Percentiles rank a stretch among this genome's conserved stretches.
phyloP scores from a whole-genome alignment of 2,888 invertebrate genomes.

The Parapristionchus giblindavisi region DNA sequence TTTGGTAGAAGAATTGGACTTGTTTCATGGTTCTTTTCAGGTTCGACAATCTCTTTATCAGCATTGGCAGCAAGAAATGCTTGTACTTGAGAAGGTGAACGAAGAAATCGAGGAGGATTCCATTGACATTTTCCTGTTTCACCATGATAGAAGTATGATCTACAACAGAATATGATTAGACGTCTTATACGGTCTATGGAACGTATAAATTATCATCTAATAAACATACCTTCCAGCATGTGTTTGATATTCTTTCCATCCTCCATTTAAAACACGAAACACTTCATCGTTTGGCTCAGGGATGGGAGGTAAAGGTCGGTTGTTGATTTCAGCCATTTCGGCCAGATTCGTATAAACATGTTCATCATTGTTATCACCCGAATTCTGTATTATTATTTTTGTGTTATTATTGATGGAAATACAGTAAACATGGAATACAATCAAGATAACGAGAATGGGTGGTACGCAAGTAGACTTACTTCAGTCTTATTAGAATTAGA shows the following conservation, averaged over 20 bases:
- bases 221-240: constrained; percentile 24
- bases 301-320: constrained; percentile 37
- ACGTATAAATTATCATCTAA: neutral
- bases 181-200: neutral
- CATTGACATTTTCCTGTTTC: constrained; percentile 63
- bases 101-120: constrained; percentile 61
- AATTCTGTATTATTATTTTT: neutral
- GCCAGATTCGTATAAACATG: constrained; percentile 64
- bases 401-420: neutral
- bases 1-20: constrained; percentile 30
- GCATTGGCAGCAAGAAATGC: constrained; percentile 32
- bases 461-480: neutral
- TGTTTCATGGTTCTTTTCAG: constrained; percentile 1
- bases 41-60: constrained; percentile 1
- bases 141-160: constrained; percentile 58
- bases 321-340: constrained; percentile 60
- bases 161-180: constrained; percentile 16
- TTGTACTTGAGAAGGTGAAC: constrained; percentile 54
- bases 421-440: neutral
- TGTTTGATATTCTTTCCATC: constrained; percentile 35
- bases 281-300: constrained; percentile 21
- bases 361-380: constrained; percentile 40
- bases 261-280: constrained; percentile 30
- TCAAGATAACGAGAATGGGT: neutral
- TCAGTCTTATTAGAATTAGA: neutral